phyloP scores from a whole-genome alignment of 2,888 invertebrate species.

The Xanthorhoe designata region DNA sequence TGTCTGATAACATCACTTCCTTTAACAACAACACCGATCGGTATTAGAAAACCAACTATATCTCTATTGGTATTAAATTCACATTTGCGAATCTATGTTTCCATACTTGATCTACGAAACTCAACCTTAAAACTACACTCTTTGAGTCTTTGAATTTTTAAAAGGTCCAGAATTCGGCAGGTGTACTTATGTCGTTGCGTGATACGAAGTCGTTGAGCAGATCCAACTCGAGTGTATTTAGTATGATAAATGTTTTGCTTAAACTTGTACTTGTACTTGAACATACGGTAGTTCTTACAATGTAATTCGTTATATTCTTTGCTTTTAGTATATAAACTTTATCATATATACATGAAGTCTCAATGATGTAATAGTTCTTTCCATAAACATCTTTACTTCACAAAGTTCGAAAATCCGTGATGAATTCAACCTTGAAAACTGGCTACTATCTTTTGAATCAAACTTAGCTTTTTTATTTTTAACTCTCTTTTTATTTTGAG shows the following conservation, averaged over 20 bases:
- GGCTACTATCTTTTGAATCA: conserved; percentile 15
- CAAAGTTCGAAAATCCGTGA: conserved; percentile 21
- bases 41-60: conserved; percentile 50
- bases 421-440: conserved; percentile 20
- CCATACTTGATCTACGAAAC: conserved; percentile 13
- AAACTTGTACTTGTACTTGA: conserved; percentile 37
- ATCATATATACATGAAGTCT: background rate
- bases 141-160: conserved; percentile 14
- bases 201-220: conserved; percentile 41
- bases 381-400: conserved; percentile 14
- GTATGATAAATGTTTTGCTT: conserved; percentile 42
- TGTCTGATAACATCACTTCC: conserved; percentile 71
- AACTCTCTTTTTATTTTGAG: conserved; percentile 2
- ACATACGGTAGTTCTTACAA: conserved; percentile 21
- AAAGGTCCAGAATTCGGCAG: conserved; percentile 40
- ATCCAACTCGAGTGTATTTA: conserved; percentile 33
- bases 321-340: background rate
- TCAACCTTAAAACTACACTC: conserved; percentile 22
- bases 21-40: conserved; percentile 50
- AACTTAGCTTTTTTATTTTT: conserved; percentile 1
- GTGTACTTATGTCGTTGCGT: conserved; percentile 49
- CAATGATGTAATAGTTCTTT: conserved; percentile 17
- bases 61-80: conserved; percentile 48
- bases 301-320: conserved; percentile 5
- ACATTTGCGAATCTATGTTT: conserved; percentile 40